phyloP scores from a whole-genome alignment of 2,113 vertebrate genomes.

The Leucopsar rothschildi region DNA sequence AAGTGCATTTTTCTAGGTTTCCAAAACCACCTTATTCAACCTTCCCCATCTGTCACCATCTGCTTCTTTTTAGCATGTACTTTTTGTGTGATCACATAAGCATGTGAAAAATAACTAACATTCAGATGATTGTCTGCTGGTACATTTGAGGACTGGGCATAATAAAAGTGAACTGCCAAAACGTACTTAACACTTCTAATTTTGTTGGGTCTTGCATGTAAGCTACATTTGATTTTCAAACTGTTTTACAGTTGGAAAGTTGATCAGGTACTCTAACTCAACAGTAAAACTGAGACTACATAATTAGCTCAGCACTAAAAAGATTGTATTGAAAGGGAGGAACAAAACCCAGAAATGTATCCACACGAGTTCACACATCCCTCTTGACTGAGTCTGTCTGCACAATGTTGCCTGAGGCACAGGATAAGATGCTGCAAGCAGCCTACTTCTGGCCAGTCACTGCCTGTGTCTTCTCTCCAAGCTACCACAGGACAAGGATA shows the following conservation, averaged over 20 bases:
- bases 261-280: constrained; percentile 79
- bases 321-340: constrained; percentile 59
- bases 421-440: constrained; percentile 23
- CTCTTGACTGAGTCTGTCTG: constrained; percentile 46
- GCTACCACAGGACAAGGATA: not conserved
- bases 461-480: not conserved
- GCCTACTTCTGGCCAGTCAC: constrained; percentile 26
- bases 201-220: constrained; percentile 81
- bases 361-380: constrained; percentile 56
- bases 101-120: constrained; percentile 99
- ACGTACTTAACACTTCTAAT: constrained; percentile 93
- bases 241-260: constrained; percentile 80
- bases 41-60: constrained; percentile 99
- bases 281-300: constrained; percentile 76
- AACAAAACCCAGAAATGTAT: constrained; percentile 71
- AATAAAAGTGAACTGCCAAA: constrained; percentile 95
- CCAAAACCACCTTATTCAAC: constrained; percentile 98
- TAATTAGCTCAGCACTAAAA: constrained; percentile 77
- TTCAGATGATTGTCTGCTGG: constrained; percentile 98
- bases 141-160: constrained; percentile 89
- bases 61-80: constrained; percentile 98
- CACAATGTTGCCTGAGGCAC: constrained; percentile 32
- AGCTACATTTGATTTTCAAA: constrained; percentile 81
- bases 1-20: constrained; percentile 97
- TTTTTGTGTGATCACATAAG: constrained; percentile 97